Base-by-base conservation (phyloP, 23 tunicate genomes). In the Botrylloides violaceus region DNA sequence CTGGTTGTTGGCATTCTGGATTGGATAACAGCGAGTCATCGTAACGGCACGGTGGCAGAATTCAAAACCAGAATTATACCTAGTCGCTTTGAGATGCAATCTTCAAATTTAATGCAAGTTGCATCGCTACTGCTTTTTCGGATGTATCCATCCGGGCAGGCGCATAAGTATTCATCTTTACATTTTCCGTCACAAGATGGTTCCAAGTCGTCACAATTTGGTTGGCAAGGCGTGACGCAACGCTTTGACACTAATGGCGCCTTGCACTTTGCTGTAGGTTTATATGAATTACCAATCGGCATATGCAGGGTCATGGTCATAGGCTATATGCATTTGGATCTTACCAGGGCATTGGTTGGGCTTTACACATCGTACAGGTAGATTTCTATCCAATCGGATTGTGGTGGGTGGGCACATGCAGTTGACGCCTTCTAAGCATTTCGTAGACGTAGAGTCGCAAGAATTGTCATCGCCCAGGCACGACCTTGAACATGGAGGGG, bases 101-200 rank as follows among this genome's bases (percentile, higher is more conserved):
- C 70, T 12, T 31, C 70, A 4, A 29, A 34, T 63, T 9, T 63
- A 3, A 63, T 34, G 33, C 70, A 63, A 29, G 70, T 63, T 63
- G 20, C 29, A 9, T 63, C 70, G 34, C 34, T 63, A 27, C n/a
- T 31, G 9, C 70, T 63, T 63, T 33, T 25, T 9, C 33, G 70
- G 3, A 63, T 9, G 29, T 63, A 63, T 3, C 70, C 70, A 9
- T 27, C 36, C 34, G 70, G 70, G 35, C 70, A 63, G 3, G 36
- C 34, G 35, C 70, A 63, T 25, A 28, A 4, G 33, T 29, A 27
- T 28, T 4, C 36, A 7, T 22, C 23, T 29, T 33, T 31, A 9
- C 70, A 63, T 63, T 63, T 63, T 9, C 33, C 70, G 26, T 63
- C 70, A 9, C 70, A 63, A 12, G 9, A 4, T 9, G 70, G 70